Conservation (phyloP, 2,888 invertebrate species). For the Pseudococcus longispinus region DNA sequence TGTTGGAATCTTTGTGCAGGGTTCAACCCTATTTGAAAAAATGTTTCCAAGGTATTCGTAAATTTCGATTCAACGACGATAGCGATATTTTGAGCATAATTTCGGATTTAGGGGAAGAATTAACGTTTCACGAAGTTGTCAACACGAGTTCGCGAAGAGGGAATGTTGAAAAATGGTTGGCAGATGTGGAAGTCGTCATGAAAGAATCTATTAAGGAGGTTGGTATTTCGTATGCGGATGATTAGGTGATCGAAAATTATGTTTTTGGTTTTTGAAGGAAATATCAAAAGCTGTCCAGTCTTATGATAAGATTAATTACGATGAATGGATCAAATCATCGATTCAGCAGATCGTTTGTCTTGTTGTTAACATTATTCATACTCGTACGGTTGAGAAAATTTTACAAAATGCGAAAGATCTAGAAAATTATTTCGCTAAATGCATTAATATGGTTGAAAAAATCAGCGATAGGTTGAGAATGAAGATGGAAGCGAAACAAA, state of each 20-base stretch:
- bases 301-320: background rate
- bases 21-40: slow-evolving; percentile 96
- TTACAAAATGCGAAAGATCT: background rate
- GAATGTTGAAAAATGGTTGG: slow-evolving; percentile 95
- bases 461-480: background rate
- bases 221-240: slow-evolving; percentile 24
- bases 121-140: slow-evolving; percentile 77
- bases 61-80: slow-evolving; percentile 83
- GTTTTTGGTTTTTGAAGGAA: slow-evolving; percentile 5
- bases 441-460: background rate
- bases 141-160: slow-evolving; percentile 86
- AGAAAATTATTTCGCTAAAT: background rate
- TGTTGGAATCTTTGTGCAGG: slow-evolving; percentile 64
- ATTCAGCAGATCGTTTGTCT: background rate
- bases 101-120: slow-evolving; percentile 85
- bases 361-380: background rate
- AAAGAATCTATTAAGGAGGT: slow-evolving; percentile 80
- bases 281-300: background rate
- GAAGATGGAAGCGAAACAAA: background rate
- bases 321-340: background rate
- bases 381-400: background rate
- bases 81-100: slow-evolving; percentile 87
- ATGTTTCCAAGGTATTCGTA: slow-evolving; percentile 93
- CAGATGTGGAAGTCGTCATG: slow-evolving; percentile 87
- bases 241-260: background rate